Base-by-base conservation (phyloP, 2,888 invertebrate species). In the Conomelus anceps region DNA sequence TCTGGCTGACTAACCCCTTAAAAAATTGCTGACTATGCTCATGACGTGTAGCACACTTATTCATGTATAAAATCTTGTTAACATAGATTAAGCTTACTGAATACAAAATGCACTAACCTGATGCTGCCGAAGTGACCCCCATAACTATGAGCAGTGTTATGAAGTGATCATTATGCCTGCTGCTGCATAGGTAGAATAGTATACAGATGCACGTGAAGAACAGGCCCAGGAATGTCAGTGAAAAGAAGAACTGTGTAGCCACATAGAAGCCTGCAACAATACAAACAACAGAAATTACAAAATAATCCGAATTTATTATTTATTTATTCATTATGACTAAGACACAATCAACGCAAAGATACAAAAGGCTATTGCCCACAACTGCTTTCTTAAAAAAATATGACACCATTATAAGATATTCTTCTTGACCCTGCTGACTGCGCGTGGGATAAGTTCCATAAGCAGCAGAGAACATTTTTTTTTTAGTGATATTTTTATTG, bases 161-260 rank as follows among this genome's bases (percentile, higher is more conserved):
- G 93, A 96, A 97, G 92, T 96, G 95, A 91, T 97, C 96, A 93
- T 97, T 96, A 93, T 96, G 96, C 91, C 96, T 94, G 90, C 97
- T 96, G 92, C 96, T 96, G 92, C 95, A 95, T 91, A 96, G 93
- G 92, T 97, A 97, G 87, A 96, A 93, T 92, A 96, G 94, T 3
- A 97, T 96, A 90, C 98, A 93, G 87, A 97, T 96, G 89, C 96
- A 94, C 13, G 96, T 96, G 17, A 97, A 94, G 84, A 99, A 93
- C 89, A 98, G 95, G 92, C 98, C 94, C 17, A 98, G 97, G 93
- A 99, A 95, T 90, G 97, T 96, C 85, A 99, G 94, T 0, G 99
- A 98, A 93, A 98, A 98, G 94, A 99, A 98, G 91, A 98, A 97
- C 93, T 99, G 99, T 0, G 98, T 98, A 0, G 97, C 96, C 89